These are phyloP conservation scores for Ahaetulla prasina DNA, from an alignment of 2,113 vertebrate genomes.

Conservation along the genomic window DNA sequence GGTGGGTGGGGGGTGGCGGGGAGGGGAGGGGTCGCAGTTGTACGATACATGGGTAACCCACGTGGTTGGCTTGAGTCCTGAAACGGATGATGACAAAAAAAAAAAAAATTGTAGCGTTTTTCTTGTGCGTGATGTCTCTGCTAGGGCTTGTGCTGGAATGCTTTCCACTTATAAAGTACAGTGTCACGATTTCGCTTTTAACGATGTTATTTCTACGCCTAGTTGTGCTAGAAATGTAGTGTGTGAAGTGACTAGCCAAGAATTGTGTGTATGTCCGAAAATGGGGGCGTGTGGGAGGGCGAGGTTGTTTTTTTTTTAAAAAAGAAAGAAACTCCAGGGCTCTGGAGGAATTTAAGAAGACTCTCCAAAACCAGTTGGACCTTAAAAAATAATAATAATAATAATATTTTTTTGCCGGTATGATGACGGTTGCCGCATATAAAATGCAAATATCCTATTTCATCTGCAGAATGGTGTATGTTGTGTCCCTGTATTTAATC, in stretches of 20 bases:
- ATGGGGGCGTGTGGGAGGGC: accelerated
- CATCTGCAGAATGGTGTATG: not conserved
- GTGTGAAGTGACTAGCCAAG: slow-evolving; percentile 61
- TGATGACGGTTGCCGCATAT: not conserved
- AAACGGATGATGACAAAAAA: slow-evolving; percentile 18
- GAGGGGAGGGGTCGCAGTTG: slow-evolving; percentile 13
- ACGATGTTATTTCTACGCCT: slow-evolving; percentile 54
- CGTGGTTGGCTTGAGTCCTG: slow-evolving; percentile 41
- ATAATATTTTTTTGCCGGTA: not conserved
- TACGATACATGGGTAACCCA: slow-evolving; percentile 45
- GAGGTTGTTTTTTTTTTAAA: not conserved
- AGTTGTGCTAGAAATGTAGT: slow-evolving; percentile 62
- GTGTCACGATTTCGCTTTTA: slow-evolving; percentile 56
- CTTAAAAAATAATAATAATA: not conserved
- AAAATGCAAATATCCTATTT: not conserved
- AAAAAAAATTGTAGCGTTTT: slow-evolving; percentile 37
- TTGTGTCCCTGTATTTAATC: not conserved
- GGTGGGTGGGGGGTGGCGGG: not conserved
- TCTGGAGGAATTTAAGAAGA: slow-evolving; percentile 48
- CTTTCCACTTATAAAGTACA: slow-evolving; percentile 50
- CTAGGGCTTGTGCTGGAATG: slow-evolving; percentile 54
- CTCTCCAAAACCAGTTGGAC: not conserved
- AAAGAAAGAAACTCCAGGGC: slow-evolving; percentile 14
- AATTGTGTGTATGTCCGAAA: slow-evolving; percentile 43
- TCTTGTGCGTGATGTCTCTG: slow-evolving; percentile 54